Evolutionary conservation across 2,113 vertebrate species (phyloP).

Genomic region (Delphinus delphis): DNA sequence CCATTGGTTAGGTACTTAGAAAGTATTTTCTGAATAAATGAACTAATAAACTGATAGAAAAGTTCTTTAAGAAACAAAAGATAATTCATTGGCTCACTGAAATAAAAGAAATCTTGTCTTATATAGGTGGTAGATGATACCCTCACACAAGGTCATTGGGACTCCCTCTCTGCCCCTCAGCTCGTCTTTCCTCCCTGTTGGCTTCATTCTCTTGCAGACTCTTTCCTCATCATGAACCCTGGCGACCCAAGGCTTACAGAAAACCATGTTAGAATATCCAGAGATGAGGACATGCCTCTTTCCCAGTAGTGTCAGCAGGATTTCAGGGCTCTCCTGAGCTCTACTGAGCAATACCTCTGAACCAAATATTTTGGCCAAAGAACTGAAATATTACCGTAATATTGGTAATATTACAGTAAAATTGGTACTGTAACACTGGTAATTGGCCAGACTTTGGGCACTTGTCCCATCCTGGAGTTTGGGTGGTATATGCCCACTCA

Average conservation of each 20-base stretch:
- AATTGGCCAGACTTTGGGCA: not conserved
- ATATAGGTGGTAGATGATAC: not conserved
- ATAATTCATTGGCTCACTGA: not conserved
- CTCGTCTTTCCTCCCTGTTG: not conserved
- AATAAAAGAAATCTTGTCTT: not conserved
- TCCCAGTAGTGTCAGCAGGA: not conserved
- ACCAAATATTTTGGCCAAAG: not conserved
- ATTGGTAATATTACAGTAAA: too few relatives aligned
- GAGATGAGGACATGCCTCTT: not conserved
- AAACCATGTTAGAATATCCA: not conserved
- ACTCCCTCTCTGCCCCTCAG: not conserved
- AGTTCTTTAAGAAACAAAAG: not conserved
- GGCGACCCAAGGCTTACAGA: not conserved
- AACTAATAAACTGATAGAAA: not conserved
- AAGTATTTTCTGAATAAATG: not conserved
- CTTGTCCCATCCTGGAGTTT: not conserved
- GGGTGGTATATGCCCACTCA: not conserved
- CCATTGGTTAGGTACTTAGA: not conserved
- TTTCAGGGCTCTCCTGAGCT: not conserved
- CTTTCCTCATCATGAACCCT: rapidly evolving
- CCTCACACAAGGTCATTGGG: rapidly evolving
- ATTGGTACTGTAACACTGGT: too few relatives aligned
- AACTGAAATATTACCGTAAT: not conserved
- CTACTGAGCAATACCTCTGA: not conserved
- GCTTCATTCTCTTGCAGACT: not conserved